These are phyloP conservation scores for Pyxicephalus adspersus DNA, from an alignment of 2,113 vertebrate genomes.

Conservation along the genomic window DNA sequence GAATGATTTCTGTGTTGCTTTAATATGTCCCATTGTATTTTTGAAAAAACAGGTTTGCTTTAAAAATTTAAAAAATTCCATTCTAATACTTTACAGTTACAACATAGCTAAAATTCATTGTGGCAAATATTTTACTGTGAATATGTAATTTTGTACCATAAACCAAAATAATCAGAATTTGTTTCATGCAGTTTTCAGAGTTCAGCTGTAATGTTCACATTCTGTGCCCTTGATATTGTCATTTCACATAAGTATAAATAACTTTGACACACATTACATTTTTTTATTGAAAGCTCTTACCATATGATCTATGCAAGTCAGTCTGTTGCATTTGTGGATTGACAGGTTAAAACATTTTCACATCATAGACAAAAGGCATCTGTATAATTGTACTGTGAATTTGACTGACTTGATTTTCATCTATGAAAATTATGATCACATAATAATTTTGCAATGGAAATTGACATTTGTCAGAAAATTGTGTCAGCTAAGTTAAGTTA, in stretches of 20 bases:
- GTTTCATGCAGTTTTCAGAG: no score
- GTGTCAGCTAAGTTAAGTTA: neutral
- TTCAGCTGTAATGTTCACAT: neutral
- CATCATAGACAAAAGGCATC: slow-evolving; percentile 2
- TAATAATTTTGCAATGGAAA: neutral
- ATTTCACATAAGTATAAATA: neutral
- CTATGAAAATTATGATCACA: neutral
- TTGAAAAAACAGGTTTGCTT: no score
- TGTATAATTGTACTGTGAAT: slow-evolving; percentile 12
- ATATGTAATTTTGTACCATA: no score
- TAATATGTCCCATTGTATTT: no score
- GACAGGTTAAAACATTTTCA: neutral
- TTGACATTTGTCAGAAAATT: neutral
- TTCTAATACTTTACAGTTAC: no score
- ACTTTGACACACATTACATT: neutral
- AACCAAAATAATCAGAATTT: no score
- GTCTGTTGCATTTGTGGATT: slow-evolving; percentile 6
- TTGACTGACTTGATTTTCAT: slow-evolving; percentile 4
- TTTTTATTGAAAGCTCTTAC: neutral
- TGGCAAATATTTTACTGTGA: no score
- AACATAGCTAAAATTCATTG: no score
- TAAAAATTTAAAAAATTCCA: no score
- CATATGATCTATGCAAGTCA: neutral
- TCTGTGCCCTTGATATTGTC: neutral
- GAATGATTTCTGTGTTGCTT: no score